Base-by-base conservation (phyloP, 37 sponge, comb jelly and placozoan genomes). In the Axinella damicornis region DNA sequence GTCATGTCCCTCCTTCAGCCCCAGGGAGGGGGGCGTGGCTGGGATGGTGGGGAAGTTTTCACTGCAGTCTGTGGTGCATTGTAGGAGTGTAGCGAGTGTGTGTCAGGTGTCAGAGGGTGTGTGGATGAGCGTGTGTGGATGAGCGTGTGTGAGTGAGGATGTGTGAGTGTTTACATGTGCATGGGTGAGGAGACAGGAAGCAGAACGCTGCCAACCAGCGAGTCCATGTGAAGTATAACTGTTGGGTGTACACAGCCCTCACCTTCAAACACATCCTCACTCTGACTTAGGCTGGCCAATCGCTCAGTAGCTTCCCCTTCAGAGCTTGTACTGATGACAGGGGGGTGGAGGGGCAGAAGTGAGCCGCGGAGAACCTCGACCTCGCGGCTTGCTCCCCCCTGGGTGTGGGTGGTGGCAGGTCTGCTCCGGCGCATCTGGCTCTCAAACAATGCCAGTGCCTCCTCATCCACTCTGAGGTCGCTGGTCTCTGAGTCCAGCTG, bases 1-100 rank as follows among this genome's bases (percentile, higher is more conserved):
- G 22, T 78, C 72, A 25, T 79, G 87, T 39, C 87, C 87, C 11
- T 53, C 71, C 63, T 86, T 58, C 13, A 86, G 62, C 13, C 87
- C 87, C 24, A 86, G 73, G 0, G 80, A 69, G 20, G 87, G 87
- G n/a, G 79, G 19, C 0, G 39, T 18, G 33, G 68, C 71, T 15
- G 87, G 87, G 38, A 86, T 53, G 54, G 74, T 24, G 30, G 62
- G 28, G 20, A 86, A 73, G 39, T 84, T 73, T 25, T 63, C 83
- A 40, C 46, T 30, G 34, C 72, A 31, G 39, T 71, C 69, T 81
- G 41, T 27, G 4, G 53, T 20, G 73, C 16, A 19, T 16, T 16
- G n/a, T n/a, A n/a, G n/a, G n/a, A n/a, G n/a, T n/a, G n/a, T n/a
- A n/a, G n/a, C n/a, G n/a, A n/a, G n/a, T n/a, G n/a, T n/a, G n/a